phyloP scores from a whole-genome alignment of 1,140 invertebrate genomes.

The Goniozus legneri region DNA sequence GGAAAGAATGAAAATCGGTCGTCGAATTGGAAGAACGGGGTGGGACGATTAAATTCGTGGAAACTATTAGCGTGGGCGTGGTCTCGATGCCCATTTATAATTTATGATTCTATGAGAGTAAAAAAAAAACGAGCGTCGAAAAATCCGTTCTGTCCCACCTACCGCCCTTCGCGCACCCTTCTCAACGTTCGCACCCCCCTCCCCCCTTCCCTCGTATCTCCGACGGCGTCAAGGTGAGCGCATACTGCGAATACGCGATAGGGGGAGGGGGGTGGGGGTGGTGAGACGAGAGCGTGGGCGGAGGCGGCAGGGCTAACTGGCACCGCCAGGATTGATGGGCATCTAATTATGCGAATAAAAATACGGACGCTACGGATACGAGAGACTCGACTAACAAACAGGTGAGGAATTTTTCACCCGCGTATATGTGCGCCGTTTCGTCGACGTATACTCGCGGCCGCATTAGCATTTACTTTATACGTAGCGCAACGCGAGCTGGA shows the following conservation, averaged over 20 bases:
- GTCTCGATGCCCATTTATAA: too few species aligned
- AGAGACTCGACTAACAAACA: neutral
- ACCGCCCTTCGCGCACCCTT: neutral
- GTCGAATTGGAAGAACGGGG: too few species aligned
- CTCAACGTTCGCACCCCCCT: neutral
- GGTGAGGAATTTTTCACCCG: neutral
- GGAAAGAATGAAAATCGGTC: neutral
- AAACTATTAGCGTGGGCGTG: too few species aligned
- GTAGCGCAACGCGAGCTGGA: too few species aligned
- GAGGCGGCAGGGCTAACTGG: constrained; percentile 2
- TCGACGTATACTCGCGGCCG: too few species aligned
- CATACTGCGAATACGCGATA: too few species aligned
- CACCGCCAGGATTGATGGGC: constrained; percentile 34
- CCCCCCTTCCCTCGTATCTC: constrained; percentile 2
- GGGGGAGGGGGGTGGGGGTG: too few species aligned
- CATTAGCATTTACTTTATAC: too few species aligned
- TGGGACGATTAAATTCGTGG: too few species aligned
- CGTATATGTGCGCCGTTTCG: too few species aligned
- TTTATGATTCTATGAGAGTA: too few species aligned
- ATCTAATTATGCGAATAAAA: constrained; percentile 41
- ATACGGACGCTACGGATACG: constrained; percentile 13
- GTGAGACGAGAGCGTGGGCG: neutral
- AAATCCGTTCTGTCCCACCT: constrained; percentile 3
- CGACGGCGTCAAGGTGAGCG: constrained; percentile 1
- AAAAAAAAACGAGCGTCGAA: too few species aligned